Percentiles rank a stretch among this genome's conserved stretches.
Conservation (phyloP, 2,888 invertebrate genomes). For the Bombyx huttoni region DNA sequence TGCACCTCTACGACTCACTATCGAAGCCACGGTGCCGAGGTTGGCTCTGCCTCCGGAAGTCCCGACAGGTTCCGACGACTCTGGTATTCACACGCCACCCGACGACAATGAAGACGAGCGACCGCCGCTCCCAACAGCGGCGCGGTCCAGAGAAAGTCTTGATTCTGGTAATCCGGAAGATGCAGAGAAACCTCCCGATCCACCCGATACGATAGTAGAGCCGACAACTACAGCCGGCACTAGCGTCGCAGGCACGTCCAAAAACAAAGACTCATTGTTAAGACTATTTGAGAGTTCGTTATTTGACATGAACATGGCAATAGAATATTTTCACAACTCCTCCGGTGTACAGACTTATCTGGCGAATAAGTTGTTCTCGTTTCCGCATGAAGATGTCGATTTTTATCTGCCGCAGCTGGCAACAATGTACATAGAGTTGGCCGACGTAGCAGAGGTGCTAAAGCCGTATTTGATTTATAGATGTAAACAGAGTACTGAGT, state of each 20-base stretch:
- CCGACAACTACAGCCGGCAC: slow-evolving; percentile 39
- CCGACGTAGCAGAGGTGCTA: slow-evolving; percentile 90
- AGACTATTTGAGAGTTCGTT: slow-evolving; percentile 97
- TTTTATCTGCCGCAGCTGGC: slow-evolving; percentile 98
- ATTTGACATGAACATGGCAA: slow-evolving; percentile 97
- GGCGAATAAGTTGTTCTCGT: slow-evolving; percentile 97
- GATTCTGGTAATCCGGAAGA: slow-evolving; percentile 79
- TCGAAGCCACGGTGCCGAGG: slow-evolving; percentile 68
- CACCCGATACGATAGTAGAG: slow-evolving; percentile 40
- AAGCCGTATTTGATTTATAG: slow-evolving; percentile 62
- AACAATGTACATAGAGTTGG: slow-evolving; percentile 98
- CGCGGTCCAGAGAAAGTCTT: slow-evolving; percentile 81
- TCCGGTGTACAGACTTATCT: slow-evolving; percentile 98
- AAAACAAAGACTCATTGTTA: slow-evolving; percentile 80
- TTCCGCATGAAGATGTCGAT: slow-evolving; percentile 92
- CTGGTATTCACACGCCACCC: slow-evolving; percentile 75
- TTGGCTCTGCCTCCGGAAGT: slow-evolving; percentile 64
- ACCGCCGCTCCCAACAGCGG: slow-evolving; percentile 57
- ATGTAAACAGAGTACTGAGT: slow-evolving; percentile 95
- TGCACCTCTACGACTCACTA: slow-evolving; percentile 47
- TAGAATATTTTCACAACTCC: slow-evolving; percentile 97
- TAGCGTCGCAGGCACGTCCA: slow-evolving; percentile 45
- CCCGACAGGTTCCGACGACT: slow-evolving; percentile 82
- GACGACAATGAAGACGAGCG: slow-evolving; percentile 65
- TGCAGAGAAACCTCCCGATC: slow-evolving; percentile 64